These are phyloP conservation scores for Pangasius djambal DNA, from an alignment of 2,797 vertebrate species.

Conservation along the genomic window DNA sequence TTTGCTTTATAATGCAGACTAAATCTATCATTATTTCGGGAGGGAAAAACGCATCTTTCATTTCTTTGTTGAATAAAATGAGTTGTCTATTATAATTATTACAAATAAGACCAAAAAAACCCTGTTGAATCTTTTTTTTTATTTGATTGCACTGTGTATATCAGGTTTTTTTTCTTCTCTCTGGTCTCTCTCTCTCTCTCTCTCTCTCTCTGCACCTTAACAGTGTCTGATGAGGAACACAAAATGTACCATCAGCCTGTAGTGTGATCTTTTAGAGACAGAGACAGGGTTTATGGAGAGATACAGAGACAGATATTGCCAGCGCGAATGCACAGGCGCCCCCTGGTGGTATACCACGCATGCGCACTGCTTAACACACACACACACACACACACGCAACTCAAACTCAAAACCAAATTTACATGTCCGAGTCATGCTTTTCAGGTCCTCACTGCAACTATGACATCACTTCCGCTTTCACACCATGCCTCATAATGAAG, in stretches of 20 bases:
- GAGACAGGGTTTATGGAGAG: not conserved
- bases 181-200: not conserved
- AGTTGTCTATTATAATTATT: not conserved
- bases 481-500: not conserved
- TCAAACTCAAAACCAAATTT: not conserved
- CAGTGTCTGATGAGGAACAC: conserved; percentile 2
- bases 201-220: conserved; percentile 23
- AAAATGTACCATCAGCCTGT: conserved; percentile 14
- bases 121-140: not conserved
- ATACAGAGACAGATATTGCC: not conserved
- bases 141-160: not conserved
- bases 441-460: not conserved
- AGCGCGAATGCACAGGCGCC: conserved; percentile 36
- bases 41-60: not conserved
- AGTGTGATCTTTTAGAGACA: not conserved
- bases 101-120: not conserved
- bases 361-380: not conserved
- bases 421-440: not conserved
- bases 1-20: not conserved
- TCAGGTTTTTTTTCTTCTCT: not conserved
- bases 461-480: not conserved
- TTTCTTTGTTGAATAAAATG: not conserved
- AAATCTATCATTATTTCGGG: not conserved
- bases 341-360: conserved; percentile 40
- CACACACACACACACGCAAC: not conserved